phyloP scores from a whole-genome alignment of 2,888 invertebrate genomes.

The Euplagia quadripunctaria region DNA sequence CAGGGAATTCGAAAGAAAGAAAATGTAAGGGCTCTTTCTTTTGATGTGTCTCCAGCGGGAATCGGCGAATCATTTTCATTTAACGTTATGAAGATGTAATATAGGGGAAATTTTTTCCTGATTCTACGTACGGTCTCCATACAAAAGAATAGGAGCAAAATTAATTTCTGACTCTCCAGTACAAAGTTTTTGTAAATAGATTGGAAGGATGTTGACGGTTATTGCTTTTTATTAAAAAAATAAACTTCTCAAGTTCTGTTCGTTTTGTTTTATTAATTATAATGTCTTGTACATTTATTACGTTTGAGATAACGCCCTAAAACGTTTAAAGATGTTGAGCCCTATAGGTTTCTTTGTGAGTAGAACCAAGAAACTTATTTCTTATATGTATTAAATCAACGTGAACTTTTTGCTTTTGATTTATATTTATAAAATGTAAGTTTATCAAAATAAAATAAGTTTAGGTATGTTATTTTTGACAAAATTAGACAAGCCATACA shows the following conservation, averaged over 20 bases:
- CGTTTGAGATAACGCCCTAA: no score
- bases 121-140: not conserved
- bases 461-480: no score
- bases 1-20: conserved; percentile 29
- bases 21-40: conserved; percentile 29
- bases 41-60: conserved; percentile 24
- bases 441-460: no score
- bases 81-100: conserved; percentile 12
- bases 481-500: no score
- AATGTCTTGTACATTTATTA: not conserved
- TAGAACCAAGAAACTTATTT: no score
- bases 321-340: no score
- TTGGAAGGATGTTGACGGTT: not conserved
- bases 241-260: not conserved
- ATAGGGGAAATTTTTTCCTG: not conserved
- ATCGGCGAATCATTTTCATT: conserved; percentile 23
- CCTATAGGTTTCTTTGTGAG: no score
- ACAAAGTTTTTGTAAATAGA: not conserved
- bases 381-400: no score
- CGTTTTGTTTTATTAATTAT: not conserved
- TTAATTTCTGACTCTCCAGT: not conserved
- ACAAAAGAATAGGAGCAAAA: conserved; percentile 1
- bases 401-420: no score
- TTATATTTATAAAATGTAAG: no score
- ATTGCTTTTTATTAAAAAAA: conserved; percentile 1